Percentiles rank a stretch among this genome's conserved stretches.
phyloP scores from a whole-genome alignment of 2,797 vertebrate species.

The Huso huso region DNA sequence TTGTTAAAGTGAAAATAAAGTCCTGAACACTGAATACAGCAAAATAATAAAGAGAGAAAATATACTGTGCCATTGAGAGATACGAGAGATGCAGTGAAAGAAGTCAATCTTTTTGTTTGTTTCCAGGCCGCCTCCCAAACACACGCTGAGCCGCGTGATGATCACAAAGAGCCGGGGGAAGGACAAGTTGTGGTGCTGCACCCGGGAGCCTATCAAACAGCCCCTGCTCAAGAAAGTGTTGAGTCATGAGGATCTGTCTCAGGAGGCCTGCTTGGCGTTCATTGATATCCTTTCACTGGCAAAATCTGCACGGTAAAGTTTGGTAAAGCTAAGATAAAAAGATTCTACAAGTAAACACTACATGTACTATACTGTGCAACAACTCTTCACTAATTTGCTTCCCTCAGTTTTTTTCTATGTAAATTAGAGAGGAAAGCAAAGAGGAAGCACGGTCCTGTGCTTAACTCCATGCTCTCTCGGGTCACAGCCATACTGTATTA shows the following conservation, averaged over 20 bases:
- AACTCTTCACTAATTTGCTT: no score
- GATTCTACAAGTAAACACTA: not conserved
- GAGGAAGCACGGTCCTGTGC: no score
- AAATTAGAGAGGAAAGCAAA: no score
- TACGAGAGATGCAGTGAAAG: no score
- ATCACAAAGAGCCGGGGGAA: slow-evolving; percentile 87
- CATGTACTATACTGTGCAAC: no score
- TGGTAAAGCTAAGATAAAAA: not conserved
- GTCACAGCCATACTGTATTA: not conserved
- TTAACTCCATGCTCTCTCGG: no score
- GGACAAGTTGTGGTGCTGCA: slow-evolving; percentile 92
- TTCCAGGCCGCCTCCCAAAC: slow-evolving; percentile 86
- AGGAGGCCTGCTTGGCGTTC: slow-evolving; percentile 92
- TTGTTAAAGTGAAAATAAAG: no score
- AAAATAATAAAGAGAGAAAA: no score
- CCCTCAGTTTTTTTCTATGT: no score
- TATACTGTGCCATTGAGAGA: no score
- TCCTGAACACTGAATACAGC: no score
- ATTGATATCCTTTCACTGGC: slow-evolving; percentile 77
- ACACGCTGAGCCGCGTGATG: slow-evolving; percentile 93
- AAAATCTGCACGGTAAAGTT: no score
- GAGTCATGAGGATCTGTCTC: slow-evolving; percentile 81
- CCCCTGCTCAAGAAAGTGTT: slow-evolving; percentile 87
- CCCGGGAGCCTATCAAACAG: slow-evolving; percentile 90
- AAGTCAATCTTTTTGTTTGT: not conserved